These are phyloP conservation scores for Anguilla obscura DNA, from an alignment of 2,797 vertebrate genomes.

Conservation along the genomic window DNA sequence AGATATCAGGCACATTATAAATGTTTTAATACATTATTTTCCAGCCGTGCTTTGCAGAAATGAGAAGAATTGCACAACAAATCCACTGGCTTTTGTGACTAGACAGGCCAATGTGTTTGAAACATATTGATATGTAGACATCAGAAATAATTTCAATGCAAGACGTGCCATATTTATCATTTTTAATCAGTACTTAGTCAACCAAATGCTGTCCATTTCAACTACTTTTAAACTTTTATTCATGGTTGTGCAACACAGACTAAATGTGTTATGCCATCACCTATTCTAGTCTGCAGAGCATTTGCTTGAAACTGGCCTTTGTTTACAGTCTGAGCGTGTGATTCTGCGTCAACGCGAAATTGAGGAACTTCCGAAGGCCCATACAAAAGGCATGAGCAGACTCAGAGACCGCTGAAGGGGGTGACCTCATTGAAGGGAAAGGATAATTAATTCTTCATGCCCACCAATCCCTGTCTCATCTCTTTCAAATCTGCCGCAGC, in stretches of 20 bases:
- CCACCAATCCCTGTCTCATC: slow-evolving; percentile 2
- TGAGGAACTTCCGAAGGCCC: not conserved
- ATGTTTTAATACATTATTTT: not conserved
- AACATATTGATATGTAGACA: not conserved
- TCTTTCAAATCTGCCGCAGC: not conserved
- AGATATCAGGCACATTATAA: not conserved
- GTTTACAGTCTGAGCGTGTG: not conserved
- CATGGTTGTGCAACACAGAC: not conserved
- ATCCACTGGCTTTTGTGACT: not conserved
- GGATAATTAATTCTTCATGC: slow-evolving; percentile 2
- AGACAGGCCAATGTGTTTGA: not conserved
- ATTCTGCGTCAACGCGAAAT: not conserved
- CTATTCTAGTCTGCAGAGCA: not conserved
- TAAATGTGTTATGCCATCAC: not conserved
- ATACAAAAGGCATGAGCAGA: not conserved
- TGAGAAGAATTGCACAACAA: not conserved
- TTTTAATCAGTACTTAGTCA: not conserved
- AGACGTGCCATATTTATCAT: not conserved
- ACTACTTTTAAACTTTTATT: not conserved
- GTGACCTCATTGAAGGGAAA: slow-evolving; percentile 13
- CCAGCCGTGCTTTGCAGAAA: not conserved
- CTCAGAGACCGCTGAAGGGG: not conserved
- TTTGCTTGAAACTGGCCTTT: not conserved
- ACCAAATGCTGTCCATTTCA: not conserved
- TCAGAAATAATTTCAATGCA: not conserved